These are phyloP conservation scores for Nothocercus julius DNA, from an alignment of 2,113 vertebrate species.

Conservation along the genomic window DNA sequence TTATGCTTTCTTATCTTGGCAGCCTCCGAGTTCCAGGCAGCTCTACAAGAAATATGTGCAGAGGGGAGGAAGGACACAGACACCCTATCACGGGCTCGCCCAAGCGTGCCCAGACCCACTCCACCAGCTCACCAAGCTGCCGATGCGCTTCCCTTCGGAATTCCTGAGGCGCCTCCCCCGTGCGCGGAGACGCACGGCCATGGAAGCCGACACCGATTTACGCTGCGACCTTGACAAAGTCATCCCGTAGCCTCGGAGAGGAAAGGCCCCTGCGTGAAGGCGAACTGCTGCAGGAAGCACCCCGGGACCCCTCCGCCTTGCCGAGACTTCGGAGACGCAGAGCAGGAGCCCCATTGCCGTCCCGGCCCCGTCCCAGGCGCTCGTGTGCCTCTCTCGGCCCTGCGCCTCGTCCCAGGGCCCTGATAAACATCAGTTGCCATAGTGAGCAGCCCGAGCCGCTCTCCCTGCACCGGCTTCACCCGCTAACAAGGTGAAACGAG, in stretches of 20 bases:
- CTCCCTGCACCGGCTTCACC: conserved; percentile 47
- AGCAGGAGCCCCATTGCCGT: neutral
- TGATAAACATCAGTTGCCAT: conserved; percentile 77
- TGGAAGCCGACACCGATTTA: rapidly evolving
- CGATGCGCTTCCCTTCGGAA: rapidly evolving
- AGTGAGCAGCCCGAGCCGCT: conserved; percentile 48
- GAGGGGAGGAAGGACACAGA: neutral
- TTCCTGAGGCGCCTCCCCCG: neutral
- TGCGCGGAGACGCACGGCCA: rapidly evolving
- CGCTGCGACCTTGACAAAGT: neutral
- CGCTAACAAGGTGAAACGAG: conserved; percentile 66
- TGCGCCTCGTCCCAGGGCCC: conserved; percentile 56
- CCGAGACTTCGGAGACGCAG: neutral
- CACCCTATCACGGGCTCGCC: neutral
- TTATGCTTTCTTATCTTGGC: neutral
- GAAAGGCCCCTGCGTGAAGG: rapidly evolving
- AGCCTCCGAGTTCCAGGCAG: neutral
- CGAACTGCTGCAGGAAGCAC: neutral
- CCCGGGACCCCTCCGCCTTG: neutral
- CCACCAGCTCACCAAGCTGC: neutral
- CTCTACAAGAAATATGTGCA: neutral
- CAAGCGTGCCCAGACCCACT: neutral
- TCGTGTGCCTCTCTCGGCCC: neutral
- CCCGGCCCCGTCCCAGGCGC: neutral
- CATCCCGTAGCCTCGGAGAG: rapidly evolving